Evolutionary conservation across 2,797 vertebrate species (phyloP).

Genomic region (Taeniopygia guttata): DNA sequence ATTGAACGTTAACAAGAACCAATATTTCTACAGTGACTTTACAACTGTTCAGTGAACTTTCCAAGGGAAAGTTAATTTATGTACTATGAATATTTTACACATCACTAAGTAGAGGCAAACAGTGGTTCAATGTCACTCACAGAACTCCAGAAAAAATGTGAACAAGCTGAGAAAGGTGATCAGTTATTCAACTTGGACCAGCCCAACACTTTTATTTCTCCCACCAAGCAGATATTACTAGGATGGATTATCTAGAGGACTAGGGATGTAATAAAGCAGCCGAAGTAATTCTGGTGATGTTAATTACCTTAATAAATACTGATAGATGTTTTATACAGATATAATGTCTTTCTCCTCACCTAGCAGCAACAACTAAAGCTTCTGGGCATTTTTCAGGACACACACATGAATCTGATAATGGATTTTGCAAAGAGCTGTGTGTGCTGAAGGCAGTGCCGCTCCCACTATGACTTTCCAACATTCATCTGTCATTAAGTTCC

Average conservation of each 20-base stretch:
- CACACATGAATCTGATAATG: background rate
- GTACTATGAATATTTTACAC: background rate
- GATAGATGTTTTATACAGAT: background rate
- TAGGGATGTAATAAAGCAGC: background rate
- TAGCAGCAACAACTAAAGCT: background rate
- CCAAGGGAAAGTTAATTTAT: background rate
- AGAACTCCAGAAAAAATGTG: background rate
- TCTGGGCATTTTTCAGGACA: background rate
- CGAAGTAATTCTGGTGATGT: background rate
- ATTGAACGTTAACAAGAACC: rapidly evolving
- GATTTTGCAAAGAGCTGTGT: background rate
- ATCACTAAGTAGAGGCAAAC: background rate
- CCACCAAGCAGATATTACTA: background rate
- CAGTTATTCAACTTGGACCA: background rate
- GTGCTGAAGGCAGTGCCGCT: background rate
- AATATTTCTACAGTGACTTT: background rate
- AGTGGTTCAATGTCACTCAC: background rate
- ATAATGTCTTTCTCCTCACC: background rate
- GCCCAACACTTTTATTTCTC: background rate
- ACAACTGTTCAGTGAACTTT: background rate
- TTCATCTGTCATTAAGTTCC: background rate
- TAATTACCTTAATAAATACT: background rate
- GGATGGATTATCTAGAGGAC: background rate
- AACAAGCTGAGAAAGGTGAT: background rate
- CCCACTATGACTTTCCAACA: rapidly evolving